A percentile compares a stretch with the other conserved stretches of the same genome.
Conservation (phyloP, 2,113 vertebrate species). For the Dasyprocta punctata region DNA sequence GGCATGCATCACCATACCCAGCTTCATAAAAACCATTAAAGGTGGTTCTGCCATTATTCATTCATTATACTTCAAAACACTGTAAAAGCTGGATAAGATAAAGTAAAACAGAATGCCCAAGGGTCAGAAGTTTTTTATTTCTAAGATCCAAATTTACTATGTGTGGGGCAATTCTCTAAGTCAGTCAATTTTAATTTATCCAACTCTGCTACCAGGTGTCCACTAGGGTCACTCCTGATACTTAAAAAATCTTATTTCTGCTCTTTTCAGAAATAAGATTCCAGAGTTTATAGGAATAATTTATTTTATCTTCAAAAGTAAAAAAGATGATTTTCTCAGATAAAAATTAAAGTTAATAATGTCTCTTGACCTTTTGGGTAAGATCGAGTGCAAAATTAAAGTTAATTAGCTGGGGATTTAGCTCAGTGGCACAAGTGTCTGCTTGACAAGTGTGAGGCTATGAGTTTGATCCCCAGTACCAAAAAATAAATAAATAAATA, state of each 20-base stretch:
- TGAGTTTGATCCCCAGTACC: too few relatives aligned
- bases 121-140: background rate
- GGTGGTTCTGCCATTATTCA: background rate
- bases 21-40: slow-evolving; percentile 38
- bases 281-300: background rate
- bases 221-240: background rate
- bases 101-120: slow-evolving; percentile 17
- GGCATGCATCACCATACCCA: background rate
- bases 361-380: background rate
- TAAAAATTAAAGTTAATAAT: background rate
- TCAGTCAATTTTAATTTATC: background rate
- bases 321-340: background rate
- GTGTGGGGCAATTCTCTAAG: background rate
- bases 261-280: background rate
- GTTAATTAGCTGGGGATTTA: too few relatives aligned
- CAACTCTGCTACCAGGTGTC: background rate
- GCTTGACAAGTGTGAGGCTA: too few relatives aligned
- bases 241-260: background rate
- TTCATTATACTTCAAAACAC: slow-evolving; percentile 25
- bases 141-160: background rate
- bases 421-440: too few relatives aligned
- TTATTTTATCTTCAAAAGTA: slow-evolving; percentile 33
- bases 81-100: background rate
- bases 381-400: background rate
- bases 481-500: too few relatives aligned